A percentile compares a stretch with the other conserved stretches of the same genome.
phyloP scores from a whole-genome alignment of 2,888 invertebrate genomes.

The Pristionchus maxplancki region DNA sequence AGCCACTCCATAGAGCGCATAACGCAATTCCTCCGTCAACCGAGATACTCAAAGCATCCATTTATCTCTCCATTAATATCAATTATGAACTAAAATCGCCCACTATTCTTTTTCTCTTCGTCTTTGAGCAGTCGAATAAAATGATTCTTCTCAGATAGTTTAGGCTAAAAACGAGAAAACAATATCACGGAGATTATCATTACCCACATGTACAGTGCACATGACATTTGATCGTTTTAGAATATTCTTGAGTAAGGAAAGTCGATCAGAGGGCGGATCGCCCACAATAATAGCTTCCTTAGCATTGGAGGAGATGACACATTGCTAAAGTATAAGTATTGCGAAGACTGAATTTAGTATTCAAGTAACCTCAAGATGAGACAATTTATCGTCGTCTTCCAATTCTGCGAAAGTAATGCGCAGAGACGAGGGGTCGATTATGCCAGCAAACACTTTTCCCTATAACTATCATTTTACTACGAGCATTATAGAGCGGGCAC shows the following conservation, averaged over 20 bases:
- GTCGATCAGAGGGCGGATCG: slow-evolving; percentile 11
- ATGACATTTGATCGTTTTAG: slow-evolving; percentile 28
- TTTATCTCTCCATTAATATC: neutral
- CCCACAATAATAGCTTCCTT: slow-evolving; percentile 41
- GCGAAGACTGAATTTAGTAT: neutral
- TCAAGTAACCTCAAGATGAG: slow-evolving; percentile 39
- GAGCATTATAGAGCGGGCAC: neutral
- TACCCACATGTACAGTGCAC: neutral
- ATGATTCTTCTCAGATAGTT: neutral
- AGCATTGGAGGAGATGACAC: slow-evolving; percentile 17
- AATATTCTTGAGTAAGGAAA: slow-evolving; percentile 15
- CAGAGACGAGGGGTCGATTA: slow-evolving; percentile 43
- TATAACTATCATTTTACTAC: neutral
- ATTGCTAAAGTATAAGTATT: neutral
- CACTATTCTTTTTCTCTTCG: slow-evolving; percentile 24
- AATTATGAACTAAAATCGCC: neutral
- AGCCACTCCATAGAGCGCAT: neutral
- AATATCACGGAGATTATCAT: no score
- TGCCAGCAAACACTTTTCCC: slow-evolving; percentile 8
- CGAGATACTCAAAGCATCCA: neutral
- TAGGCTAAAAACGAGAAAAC: neutral
- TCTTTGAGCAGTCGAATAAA: slow-evolving; percentile 13
- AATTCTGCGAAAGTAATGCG: slow-evolving; percentile 35
- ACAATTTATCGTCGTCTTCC: slow-evolving; percentile 45
- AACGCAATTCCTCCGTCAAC: neutral